These are phyloP conservation scores for Epizoanthus ramosus DNA, from an alignment of 92 coral and sea anemone genomes.

Conservation along the genomic window DNA sequence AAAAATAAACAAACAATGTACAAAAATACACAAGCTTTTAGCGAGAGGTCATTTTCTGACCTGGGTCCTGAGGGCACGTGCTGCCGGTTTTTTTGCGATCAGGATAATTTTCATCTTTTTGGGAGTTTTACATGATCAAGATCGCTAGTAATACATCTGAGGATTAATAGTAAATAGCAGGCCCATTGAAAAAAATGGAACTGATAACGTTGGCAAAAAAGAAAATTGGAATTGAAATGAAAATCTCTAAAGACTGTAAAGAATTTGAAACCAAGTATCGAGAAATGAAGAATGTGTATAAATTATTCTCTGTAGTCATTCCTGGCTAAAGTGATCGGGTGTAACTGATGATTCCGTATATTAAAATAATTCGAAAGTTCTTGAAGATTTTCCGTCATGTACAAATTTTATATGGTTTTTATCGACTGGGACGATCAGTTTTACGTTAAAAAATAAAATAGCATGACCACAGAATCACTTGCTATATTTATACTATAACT, in stretches of 20 bases:
- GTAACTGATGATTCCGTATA: neutral
- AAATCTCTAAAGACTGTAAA: no score
- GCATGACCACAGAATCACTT: no score
- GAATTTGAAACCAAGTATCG: no score
- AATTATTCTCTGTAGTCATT: neutral
- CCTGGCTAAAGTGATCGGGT: neutral
- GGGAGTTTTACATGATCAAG: neutral
- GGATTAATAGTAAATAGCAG: no score
- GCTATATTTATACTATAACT: no score
- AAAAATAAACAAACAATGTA: neutral
- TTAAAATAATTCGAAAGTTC: neutral
- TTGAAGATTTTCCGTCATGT: neutral
- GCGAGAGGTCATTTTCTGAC: constrained; percentile 2
- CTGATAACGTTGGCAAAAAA: no score
- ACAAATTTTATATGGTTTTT: neutral
- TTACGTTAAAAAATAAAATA: no score
- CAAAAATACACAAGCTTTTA: constrained; percentile 17
- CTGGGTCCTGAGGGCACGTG: neutral
- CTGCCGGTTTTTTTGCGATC: neutral
- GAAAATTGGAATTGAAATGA: no score
- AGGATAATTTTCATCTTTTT: neutral
- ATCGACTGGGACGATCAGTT: no score
- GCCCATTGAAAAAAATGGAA: no score
- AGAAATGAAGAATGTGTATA: no score
- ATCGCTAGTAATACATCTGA: no score